Evolutionary conservation across 2,113 vertebrate species (phyloP).

Genomic region (rabbit (Oryctolagus cuniculus)): DNA sequence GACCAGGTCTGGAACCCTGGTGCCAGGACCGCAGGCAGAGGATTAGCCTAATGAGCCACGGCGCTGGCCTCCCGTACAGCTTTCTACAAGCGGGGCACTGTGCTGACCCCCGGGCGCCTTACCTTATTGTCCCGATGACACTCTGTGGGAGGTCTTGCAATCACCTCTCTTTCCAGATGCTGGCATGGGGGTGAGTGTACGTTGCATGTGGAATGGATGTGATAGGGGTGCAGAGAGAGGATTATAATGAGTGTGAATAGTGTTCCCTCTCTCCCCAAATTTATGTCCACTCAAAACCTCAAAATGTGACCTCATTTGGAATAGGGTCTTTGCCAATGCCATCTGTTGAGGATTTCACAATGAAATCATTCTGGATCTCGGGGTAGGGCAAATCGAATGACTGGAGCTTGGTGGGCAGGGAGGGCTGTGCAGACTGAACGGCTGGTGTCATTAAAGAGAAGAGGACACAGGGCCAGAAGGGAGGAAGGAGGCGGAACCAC

Average conservation of each 20-base stretch:
- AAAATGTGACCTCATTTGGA: neutral
- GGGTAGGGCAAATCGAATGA: neutral
- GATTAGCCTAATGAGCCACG: too few relatives aligned
- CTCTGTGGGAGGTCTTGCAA: neutral
- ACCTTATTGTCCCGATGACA: neutral
- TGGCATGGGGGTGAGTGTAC: neutral
- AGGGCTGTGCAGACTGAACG: too few relatives aligned
- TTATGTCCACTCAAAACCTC: neutral
- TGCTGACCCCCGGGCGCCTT: neutral
- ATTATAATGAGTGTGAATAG: neutral
- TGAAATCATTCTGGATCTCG: neutral
- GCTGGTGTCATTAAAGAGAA: neutral
- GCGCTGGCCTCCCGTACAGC: too few relatives aligned
- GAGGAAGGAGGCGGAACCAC: neutral
- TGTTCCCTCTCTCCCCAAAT: rapidly evolving
- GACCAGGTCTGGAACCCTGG: too few relatives aligned
- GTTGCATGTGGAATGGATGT: neutral
- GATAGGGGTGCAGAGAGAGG: neutral
- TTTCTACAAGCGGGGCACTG: neutral
- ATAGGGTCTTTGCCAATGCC: neutral
- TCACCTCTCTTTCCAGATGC: neutral
- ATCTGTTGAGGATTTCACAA: neutral
- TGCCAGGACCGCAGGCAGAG: too few relatives aligned
- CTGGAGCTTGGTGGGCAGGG: neutral
- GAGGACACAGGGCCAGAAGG: neutral